These are phyloP conservation scores for Mycogona germanica DNA, from an alignment of 2,888 invertebrate species.

Conservation along the genomic window DNA sequence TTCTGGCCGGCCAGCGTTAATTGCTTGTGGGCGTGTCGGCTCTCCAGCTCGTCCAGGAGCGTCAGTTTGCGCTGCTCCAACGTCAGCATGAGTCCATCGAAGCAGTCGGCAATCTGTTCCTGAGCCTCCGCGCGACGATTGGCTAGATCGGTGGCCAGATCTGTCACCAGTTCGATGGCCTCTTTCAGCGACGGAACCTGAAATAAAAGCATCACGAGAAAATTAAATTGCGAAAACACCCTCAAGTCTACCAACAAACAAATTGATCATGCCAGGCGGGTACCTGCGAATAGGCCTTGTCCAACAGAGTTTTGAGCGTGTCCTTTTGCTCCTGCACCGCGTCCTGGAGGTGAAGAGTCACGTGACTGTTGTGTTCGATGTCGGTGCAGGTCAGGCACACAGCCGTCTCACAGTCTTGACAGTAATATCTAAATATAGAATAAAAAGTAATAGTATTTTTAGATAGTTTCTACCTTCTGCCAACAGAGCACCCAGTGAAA, in stretches of 20 bases:
- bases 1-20: constrained; percentile 32
- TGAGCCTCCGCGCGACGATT: constrained; percentile 27
- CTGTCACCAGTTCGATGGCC: constrained; percentile 30
- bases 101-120: constrained; percentile 30
- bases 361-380: constrained; percentile 38
- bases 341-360: constrained; percentile 34
- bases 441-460: too few species aligned
- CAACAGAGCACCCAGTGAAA: constrained; percentile 18
- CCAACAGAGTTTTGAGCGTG: constrained; percentile 29
- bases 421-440: constrained; percentile 33
- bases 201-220: background rate
- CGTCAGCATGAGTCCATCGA: constrained; percentile 30
- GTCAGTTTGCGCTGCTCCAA: constrained; percentile 31
- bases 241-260: background rate
- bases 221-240: too few species aligned
- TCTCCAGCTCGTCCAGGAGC: constrained; percentile 31
- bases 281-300: constrained; percentile 29
- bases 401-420: constrained; percentile 40
- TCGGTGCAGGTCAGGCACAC: constrained; percentile 39
- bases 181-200: constrained; percentile 31
- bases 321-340: constrained; percentile 36
- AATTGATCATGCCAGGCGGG: background rate
- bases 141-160: constrained; percentile 27
- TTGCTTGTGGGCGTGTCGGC: constrained; percentile 31
- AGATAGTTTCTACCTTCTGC: background rate